Base-by-base conservation (phyloP, 2,888 invertebrate species). In the Campaea margaritaria region DNA sequence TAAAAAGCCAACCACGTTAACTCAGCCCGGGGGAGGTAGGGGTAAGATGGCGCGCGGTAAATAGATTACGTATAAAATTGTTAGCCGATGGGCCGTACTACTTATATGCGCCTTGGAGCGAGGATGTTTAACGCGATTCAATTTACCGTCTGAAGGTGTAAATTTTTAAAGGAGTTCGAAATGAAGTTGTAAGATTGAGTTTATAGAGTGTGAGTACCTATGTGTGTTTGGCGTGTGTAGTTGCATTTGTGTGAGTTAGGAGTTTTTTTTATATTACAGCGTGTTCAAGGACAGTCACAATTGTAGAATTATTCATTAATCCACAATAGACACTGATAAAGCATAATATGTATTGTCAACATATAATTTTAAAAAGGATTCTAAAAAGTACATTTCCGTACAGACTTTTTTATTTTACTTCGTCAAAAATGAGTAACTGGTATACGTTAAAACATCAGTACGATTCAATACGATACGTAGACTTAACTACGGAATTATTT, bases 21-120 rank as follows among this genome's bases (percentile, higher is more conserved):
- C n/a, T 46, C 54, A 38, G 44, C 59, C 50, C 58, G 48, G 71
- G 73, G 78, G 77, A 76, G 76, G 75, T 67, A 67, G 69, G 71
- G 82, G 74, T 66, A 73, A 77, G 76, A 76, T 70, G 77, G 75
- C 72, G 73, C 74, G 69, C 46, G 67, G 76, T 87, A 89, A 90
- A 88, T 82, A 87, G 87, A 89, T 90, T 88, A 89, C 82, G 78
- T 83, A 83, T 86, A 85, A 88, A 88, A 86, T 76, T 83, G 86
- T 87, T 87, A 84, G 79, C 73, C 81, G 77, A 78, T 75, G 78
- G 78, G 73, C 69, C 70, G 62, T 70, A 81, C 85, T 87, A 85
- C 85, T 89, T 89, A 89, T 83, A 81, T 84, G 87, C 87, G 80
- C 86, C 87, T 85, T 70, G 61, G 61, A 65, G 78, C 43, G 51